Conservation (phyloP, 2,113 vertebrate genomes). For the Thamnophis sirtalis region DNA sequence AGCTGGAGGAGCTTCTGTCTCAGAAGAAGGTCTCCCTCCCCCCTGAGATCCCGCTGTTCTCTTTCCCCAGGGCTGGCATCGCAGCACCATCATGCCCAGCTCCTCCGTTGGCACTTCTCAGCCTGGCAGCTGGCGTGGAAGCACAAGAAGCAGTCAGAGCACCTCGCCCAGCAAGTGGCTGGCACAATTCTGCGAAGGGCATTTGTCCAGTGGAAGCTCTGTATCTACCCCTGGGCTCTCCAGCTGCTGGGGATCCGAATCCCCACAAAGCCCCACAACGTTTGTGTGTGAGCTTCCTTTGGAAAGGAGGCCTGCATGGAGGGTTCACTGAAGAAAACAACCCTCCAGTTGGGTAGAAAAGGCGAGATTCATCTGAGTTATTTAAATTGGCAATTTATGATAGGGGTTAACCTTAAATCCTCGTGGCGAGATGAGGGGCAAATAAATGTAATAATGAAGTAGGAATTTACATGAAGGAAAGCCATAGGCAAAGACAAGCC, state of each 20-base stretch:
- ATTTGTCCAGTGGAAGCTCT: conserved; percentile 75
- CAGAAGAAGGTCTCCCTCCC: neutral
- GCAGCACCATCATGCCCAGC: conserved; percentile 37
- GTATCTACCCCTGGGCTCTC: conserved; percentile 77
- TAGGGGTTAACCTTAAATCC: neutral
- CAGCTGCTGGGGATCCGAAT: neutral
- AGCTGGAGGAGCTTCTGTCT: neutral
- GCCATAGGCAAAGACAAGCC: neutral
- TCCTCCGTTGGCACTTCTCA: conserved; percentile 63
- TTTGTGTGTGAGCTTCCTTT: neutral
- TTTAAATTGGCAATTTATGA: neutral
- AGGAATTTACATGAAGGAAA: neutral
- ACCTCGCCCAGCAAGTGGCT: conserved; percentile 54
- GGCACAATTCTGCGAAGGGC: conserved; percentile 56
- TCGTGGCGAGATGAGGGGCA: neutral
- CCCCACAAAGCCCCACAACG: neutral
- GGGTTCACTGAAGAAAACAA: neutral
- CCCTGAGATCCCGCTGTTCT: neutral
- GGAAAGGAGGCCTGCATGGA: neutral
- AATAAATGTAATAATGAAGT: neutral
- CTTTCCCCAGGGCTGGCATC: conserved; percentile 60
- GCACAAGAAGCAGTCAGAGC: conserved; percentile 53
- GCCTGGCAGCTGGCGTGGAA: conserved; percentile 69
- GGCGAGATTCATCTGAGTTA: neutral
- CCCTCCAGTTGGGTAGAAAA: neutral